Conservation (phyloP, 1,140 invertebrate genomes). For the Drosophila obscura region DNA sequence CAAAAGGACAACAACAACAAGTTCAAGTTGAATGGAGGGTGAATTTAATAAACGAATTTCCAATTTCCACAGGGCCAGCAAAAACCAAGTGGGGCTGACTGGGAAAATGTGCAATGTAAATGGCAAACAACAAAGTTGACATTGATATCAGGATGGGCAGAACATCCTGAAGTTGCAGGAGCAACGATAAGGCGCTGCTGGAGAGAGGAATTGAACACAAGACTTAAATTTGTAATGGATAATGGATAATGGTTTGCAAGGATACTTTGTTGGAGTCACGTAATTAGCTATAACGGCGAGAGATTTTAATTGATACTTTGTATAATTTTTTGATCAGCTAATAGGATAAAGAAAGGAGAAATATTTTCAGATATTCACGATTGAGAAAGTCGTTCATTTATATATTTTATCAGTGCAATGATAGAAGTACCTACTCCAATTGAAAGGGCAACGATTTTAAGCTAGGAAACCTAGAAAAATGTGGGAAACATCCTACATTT, state of each 20-base stretch:
- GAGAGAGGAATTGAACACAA: conserved; percentile 1
- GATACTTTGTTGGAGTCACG: conserved; percentile 18
- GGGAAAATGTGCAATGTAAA: conserved; percentile 40
- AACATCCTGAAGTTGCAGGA: too few species aligned
- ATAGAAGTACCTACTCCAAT: too few species aligned
- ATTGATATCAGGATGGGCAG: conserved; percentile 47
- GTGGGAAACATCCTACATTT: too few species aligned
- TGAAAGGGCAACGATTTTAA: too few species aligned
- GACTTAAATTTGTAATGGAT: conserved; percentile 16
- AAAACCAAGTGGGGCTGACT: conserved; percentile 18
- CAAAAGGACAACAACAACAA: conserved; percentile 33
- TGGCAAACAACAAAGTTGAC: conserved; percentile 68
- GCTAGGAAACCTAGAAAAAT: too few species aligned
- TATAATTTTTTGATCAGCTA: too few species aligned
- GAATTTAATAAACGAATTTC: conserved; percentile 67
- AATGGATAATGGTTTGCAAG: conserved; percentile 25
- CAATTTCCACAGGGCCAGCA: conserved; percentile 11
- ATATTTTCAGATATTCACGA: too few species aligned
- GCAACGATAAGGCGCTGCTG: too few species aligned
- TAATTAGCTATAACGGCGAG: neutral
- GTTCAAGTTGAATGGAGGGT: conserved; percentile 56
- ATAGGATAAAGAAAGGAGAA: too few species aligned
- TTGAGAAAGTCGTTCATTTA: too few species aligned
- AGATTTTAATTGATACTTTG: too few species aligned
- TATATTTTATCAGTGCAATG: too few species aligned